phyloP scores from a whole-genome alignment of 64 coral and sea anemone genomes.

The Porites lutea region DNA sequence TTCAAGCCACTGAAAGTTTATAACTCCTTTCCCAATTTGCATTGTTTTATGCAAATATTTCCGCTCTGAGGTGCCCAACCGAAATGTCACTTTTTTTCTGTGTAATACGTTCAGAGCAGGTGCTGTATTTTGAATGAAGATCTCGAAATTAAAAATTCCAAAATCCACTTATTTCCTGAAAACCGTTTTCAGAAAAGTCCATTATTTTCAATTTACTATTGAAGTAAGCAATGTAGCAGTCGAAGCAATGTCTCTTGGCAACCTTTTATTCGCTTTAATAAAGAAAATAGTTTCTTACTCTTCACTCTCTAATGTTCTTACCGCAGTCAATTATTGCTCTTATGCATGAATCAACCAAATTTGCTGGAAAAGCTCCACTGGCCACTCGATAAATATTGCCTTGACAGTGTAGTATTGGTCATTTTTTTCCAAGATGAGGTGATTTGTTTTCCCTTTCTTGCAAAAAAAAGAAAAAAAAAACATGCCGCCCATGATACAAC shows the following conservation, averaged over 20 bases:
- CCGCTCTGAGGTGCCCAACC: background rate
- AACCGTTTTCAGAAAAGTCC: background rate
- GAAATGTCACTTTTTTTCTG: background rate
- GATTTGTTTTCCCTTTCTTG: too few relatives aligned
- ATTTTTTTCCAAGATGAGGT: too few relatives aligned
- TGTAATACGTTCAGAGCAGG: background rate
- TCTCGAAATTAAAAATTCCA: background rate
- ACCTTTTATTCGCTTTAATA: too few relatives aligned
- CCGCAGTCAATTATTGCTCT: too few relatives aligned
- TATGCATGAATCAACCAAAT: too few relatives aligned
- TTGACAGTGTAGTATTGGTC: too few relatives aligned
- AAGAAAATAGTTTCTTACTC: too few relatives aligned
- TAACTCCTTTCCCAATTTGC: background rate
- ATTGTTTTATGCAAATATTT: slow-evolving; percentile 19
- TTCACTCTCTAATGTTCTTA: too few relatives aligned
- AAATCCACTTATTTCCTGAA: background rate
- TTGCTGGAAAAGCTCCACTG: too few relatives aligned
- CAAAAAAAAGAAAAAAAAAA: too few relatives aligned
- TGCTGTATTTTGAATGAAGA: background rate
- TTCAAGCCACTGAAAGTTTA: slow-evolving; percentile 9
- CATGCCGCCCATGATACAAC: too few relatives aligned
- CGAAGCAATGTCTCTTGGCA: background rate
- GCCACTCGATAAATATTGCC: too few relatives aligned
- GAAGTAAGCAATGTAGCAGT: background rate
- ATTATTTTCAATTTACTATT: background rate